phyloP scores from a whole-genome alignment of 2,113 vertebrate genomes.

The Hylia prasina region DNA sequence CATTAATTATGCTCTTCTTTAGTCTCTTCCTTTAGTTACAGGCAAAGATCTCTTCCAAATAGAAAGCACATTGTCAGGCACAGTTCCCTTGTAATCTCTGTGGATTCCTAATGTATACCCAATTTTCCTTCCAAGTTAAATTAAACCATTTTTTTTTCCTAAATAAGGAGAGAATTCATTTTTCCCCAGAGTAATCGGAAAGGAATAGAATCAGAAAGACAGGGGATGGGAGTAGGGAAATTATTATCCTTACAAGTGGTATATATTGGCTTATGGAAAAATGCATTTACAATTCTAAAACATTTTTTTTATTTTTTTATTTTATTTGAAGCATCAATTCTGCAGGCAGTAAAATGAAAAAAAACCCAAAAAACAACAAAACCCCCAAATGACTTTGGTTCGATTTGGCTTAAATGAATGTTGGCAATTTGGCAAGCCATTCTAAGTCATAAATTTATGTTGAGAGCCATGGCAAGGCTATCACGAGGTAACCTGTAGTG shows the following conservation, averaged over 20 bases:
- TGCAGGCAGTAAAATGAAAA: not conserved
- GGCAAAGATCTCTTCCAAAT: not conserved
- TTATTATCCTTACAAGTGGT: not conserved
- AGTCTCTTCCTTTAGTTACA: constrained; percentile 20
- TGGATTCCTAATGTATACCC: not conserved
- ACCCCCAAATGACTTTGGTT: not conserved
- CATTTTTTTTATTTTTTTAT: no score
- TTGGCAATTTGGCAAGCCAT: not conserved
- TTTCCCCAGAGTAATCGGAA: not conserved
- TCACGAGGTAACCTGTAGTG: not conserved
- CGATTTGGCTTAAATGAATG: not conserved
- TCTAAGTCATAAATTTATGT: not conserved
- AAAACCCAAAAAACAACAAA: not conserved
- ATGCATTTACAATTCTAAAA: not conserved
- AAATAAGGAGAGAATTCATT: not conserved
- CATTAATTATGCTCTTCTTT: constrained; percentile 38
- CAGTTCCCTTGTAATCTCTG: not conserved
- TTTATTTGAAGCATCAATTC: not conserved
- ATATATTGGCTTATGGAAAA: not conserved
- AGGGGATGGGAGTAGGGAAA: not conserved
- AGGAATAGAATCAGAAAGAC: not conserved
- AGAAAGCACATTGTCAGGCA: not conserved
- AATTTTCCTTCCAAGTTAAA: constrained; percentile 17
- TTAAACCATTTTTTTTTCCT: not conserved
- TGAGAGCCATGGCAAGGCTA: not conserved